phyloP scores from a whole-genome alignment of 2,797 vertebrate species.

The Manis javanica region DNA sequence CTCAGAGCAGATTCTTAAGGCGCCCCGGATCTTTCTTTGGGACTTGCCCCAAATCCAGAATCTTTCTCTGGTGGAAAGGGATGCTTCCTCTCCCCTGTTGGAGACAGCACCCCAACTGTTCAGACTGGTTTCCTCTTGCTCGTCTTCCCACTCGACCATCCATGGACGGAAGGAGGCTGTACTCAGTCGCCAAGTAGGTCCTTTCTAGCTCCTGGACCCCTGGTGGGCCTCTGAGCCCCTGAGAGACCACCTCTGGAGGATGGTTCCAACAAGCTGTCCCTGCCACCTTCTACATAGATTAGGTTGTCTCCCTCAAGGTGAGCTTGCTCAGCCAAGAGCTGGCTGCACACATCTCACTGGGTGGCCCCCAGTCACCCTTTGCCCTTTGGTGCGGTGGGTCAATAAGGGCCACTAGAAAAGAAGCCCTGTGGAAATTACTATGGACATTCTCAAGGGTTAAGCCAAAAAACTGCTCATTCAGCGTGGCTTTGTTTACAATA shows the following conservation, averaged over 20 bases:
- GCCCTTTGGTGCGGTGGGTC: neutral
- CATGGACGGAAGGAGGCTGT: neutral
- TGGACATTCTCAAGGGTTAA: neutral
- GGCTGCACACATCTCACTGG: neutral
- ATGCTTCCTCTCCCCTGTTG: neutral
- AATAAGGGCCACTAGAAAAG: neutral
- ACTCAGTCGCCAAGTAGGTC: neutral
- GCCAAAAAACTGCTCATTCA: neutral
- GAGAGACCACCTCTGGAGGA: neutral
- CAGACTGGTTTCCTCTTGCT: neutral
- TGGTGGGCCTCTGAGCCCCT: neutral
- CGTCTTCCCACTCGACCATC: neutral
- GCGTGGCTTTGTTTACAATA: conserved; percentile 18
- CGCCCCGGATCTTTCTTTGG: neutral
- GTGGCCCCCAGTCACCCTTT: neutral
- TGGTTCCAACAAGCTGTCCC: neutral
- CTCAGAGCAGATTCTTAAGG: neutral
- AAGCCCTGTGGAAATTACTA: neutral
- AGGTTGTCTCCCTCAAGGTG: accelerated
- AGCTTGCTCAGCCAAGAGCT: neutral
- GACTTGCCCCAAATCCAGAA: neutral
- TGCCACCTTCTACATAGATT: neutral
- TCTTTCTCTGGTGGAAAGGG: neutral
- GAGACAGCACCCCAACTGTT: neutral
- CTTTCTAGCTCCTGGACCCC: neutral